A percentile compares a stretch with the other conserved stretches of the same genome.
Evolutionary conservation across 2,797 vertebrate species (phyloP).

Genomic region (Merluccius polli): DNA sequence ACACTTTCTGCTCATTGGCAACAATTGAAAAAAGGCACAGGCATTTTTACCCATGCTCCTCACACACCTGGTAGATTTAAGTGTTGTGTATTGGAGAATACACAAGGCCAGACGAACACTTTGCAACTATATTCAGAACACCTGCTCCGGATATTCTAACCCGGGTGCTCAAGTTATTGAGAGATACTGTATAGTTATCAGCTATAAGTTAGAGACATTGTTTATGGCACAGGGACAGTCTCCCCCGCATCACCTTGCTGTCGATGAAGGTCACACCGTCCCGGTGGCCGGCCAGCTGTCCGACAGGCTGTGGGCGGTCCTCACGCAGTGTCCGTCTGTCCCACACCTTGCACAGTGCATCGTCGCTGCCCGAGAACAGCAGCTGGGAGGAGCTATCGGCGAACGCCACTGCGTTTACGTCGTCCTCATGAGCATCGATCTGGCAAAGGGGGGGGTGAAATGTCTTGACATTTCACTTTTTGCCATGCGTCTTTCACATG

Average conservation of each 20-base stretch:
- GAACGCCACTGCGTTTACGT: constrained; percentile 90
- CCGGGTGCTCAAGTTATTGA: not conserved
- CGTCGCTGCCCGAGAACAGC: constrained; percentile 89
- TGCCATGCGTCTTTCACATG: not conserved
- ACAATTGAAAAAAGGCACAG: too few species aligned
- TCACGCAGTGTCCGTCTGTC: constrained; percentile 89
- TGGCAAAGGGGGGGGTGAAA: constrained; percentile 42
- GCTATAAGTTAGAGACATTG: not conserved
- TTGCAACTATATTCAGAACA: too few species aligned
- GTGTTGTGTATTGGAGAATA: too few species aligned
- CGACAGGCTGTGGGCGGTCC: constrained; percentile 86
- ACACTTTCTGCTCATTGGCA: too few species aligned
- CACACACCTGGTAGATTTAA: too few species aligned
- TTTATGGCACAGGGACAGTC: not conserved
- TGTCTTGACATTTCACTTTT: not conserved
- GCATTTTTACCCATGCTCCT: too few species aligned
- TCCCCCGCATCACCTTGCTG: constrained; percentile 78
- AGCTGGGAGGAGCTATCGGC: constrained; percentile 89
- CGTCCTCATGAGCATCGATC: constrained; percentile 91
- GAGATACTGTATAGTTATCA: not conserved
- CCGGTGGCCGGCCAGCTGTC: constrained; percentile 86
- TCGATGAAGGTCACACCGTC: constrained; percentile 96
- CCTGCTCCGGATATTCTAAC: not conserved
- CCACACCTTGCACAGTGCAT: constrained; percentile 92
- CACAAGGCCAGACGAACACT: too few species aligned